These are phyloP conservation scores for Sminthurides bifidus DNA, from an alignment of 1,140 invertebrate species.

Conservation along the genomic window DNA sequence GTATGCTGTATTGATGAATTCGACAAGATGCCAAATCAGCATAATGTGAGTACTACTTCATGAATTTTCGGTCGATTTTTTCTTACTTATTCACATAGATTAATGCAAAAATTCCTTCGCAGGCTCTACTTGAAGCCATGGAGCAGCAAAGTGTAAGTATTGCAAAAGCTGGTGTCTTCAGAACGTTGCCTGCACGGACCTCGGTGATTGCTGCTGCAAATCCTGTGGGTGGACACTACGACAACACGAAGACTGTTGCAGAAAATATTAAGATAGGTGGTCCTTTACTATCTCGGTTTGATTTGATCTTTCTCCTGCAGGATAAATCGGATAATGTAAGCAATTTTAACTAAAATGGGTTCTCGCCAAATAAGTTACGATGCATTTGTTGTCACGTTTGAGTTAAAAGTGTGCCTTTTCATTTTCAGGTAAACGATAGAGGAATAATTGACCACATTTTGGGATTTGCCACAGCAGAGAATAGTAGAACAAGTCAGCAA, in stretches of 20 bases:
- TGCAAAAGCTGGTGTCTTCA: slow-evolving; percentile 72
- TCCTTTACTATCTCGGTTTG: slow-evolving; percentile 80
- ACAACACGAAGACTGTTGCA: slow-evolving; percentile 68
- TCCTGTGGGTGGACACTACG: slow-evolving; percentile 76
- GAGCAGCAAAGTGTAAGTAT: slow-evolving; percentile 85
- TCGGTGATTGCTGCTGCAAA: slow-evolving; percentile 78
- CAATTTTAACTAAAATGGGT: too few species aligned
- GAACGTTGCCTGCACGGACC: slow-evolving; percentile 63
- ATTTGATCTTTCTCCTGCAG: slow-evolving; percentile 80
- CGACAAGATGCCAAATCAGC: slow-evolving; percentile 74
- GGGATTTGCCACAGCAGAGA: too few species aligned
- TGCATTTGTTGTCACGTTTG: too few species aligned
- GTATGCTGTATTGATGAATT: slow-evolving; percentile 92
- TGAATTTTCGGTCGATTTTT: neutral
- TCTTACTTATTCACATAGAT: neutral
- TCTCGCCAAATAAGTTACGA: too few species aligned
- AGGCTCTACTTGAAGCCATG: slow-evolving; percentile 82
- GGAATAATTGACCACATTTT: too few species aligned
- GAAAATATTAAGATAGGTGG: slow-evolving; percentile 82
- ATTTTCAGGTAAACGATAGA: too few species aligned
- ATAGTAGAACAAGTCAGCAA: too few species aligned
- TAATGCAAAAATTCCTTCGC: neutral
- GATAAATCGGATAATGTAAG: slow-evolving; percentile 67
- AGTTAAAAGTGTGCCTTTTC: too few species aligned
- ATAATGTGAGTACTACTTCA: slow-evolving; percentile 44